Base-by-base conservation (phyloP, 1,140 invertebrate genomes). In the Drosophila albomicans region DNA sequence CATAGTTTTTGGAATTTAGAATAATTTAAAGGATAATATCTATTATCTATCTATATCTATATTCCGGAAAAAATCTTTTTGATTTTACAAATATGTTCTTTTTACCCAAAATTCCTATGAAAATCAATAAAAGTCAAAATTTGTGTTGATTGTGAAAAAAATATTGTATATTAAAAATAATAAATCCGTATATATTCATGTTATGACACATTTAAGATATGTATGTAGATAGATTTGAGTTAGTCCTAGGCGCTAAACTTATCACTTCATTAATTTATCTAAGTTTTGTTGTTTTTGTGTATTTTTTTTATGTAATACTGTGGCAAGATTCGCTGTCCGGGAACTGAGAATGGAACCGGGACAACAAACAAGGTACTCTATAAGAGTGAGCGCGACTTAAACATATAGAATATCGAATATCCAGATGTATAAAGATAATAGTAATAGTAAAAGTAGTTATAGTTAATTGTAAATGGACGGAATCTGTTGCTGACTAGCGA, bases 281-380 rank as follows among this genome's bases (percentile, higher is more conserved):
- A 82, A 28, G 25, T 8, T 52, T 75, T 38, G 35, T 25, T 25
- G 3, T 25, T 25, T 25, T 20, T n/a, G n/a, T 20, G 2, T 20
- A 3, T 20, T 20, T 20, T 20, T 25, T 25, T 25, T 25, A 4
- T 59, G 49, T 75, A 88, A 80, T 88, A 88, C 77, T 87, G 80
- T 78, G 57, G 56, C 61, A 58, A 72, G 57, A 68, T 57, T 49
- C 65, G 69, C 51, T 67, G 64, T 48, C 52, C 62, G 28, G 7
- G 16, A 28, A 28, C 2, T 5, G 25, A 6, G 52, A 28, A 30
- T 10, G 59, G 28, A 7, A 16, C 10, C 41, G 45, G 11, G 66
- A 59, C 62, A 71, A 68, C 69, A 70, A 68, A 59, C 68, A 70
- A 88, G 80, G 84, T 88, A 88, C 85, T 88, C 84, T 88, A 88